Percentiles rank a stretch among this genome's conserved stretches.
These are phyloP conservation scores for Gymnogyps californianus DNA, from an alignment of 2,113 vertebrate species.

Conservation along the genomic window DNA sequence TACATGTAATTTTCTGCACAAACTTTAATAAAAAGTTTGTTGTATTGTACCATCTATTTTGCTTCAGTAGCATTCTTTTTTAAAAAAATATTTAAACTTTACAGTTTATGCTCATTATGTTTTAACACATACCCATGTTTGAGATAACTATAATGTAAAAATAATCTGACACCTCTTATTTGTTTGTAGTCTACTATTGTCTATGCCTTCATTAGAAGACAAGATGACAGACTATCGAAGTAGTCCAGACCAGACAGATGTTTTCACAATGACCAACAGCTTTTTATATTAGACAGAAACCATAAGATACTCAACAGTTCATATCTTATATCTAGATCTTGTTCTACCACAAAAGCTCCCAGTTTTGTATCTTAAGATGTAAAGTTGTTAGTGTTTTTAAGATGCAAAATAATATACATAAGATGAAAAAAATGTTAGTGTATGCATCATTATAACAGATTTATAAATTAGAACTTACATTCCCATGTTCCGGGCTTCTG, in stretches of 20 bases:
- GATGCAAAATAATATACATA: background rate
- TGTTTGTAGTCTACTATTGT: background rate
- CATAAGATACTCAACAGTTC: background rate
- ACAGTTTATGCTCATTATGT: background rate
- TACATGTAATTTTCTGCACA: background rate
- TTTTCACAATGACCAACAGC: background rate
- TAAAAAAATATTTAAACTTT: background rate
- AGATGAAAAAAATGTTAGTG: background rate
- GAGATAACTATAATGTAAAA: background rate
- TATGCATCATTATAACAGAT: background rate
- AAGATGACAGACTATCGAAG: background rate
- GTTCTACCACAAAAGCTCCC: background rate
- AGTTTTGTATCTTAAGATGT: background rate
- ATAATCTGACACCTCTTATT: background rate
- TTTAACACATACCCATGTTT: background rate
- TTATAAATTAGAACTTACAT: constrained; percentile 79
- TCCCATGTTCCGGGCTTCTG: constrained; percentile 96
- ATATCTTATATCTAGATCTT: background rate
- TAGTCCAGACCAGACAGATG: background rate
- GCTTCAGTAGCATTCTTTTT: background rate
- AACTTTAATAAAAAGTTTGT: background rate
- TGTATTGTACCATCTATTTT: background rate
- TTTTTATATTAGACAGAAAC: background rate
- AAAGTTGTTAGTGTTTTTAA: background rate
- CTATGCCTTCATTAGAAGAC: background rate